Evolutionary conservation across 2,797 vertebrate genomes (phyloP).

Genomic region (Anas bahamensis): DNA sequence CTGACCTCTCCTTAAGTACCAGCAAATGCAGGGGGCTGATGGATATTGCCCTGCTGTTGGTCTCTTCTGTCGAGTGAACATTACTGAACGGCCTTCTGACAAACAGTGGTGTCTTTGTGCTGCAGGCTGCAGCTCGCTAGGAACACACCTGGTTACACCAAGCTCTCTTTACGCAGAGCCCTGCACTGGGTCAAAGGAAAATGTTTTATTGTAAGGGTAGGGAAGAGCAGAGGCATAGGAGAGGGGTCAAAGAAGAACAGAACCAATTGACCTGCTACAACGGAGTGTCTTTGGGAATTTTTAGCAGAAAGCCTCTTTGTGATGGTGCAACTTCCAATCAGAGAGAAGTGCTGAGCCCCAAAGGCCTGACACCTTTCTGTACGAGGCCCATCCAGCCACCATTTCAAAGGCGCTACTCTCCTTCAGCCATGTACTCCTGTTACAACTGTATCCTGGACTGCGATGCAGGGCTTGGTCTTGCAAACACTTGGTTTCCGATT

Average conservation of each 20-base stretch:
- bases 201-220: slow-evolving; percentile 73
- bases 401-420: background rate
- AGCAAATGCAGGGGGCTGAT: slow-evolving; percentile 29
- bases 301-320: slow-evolving; percentile 22
- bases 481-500: background rate
- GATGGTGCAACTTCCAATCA: background rate
- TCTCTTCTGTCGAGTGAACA: slow-evolving; percentile 44
- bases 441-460: background rate
- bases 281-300: slow-evolving; percentile 10
- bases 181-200: slow-evolving; percentile 70
- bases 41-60: slow-evolving; percentile 22
- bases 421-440: background rate
- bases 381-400: background rate
- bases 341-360: background rate
- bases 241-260: slow-evolving; percentile 76
- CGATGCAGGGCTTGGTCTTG: background rate
- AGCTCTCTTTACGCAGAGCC: slow-evolving; percentile 42
- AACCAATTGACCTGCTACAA: slow-evolving; percentile 63
- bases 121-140: slow-evolving; percentile 34
- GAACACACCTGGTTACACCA: slow-evolving; percentile 73
- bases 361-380: background rate
- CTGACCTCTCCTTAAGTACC: slow-evolving; percentile 68
- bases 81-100: slow-evolving; percentile 4
- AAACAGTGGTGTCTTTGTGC: slow-evolving; percentile 73
- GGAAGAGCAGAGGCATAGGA: slow-evolving; percentile 52